phyloP scores from a whole-genome alignment of 2,888 invertebrate species.

The Gibbula magus region DNA sequence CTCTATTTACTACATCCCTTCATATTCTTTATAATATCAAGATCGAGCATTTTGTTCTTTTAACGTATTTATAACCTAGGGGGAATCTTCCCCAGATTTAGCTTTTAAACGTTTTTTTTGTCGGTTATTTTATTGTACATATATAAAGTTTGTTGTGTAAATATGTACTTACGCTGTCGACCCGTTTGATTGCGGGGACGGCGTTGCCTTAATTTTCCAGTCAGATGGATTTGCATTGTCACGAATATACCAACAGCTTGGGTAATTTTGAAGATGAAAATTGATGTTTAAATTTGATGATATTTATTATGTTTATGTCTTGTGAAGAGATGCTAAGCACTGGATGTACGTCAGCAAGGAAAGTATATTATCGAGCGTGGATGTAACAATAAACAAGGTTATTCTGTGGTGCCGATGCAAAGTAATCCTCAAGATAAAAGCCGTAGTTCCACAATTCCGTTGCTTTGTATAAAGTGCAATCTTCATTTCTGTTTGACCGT shows the following conservation, averaged over 20 bases:
- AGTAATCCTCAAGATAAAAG: too few relatives aligned
- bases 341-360: too few relatives aligned
- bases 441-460: too few relatives aligned
- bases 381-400: too few relatives aligned
- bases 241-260: not conserved
- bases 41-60: not conserved
- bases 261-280: not conserved
- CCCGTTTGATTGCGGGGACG: not conserved
- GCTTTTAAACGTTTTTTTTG: not conserved
- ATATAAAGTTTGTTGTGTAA: not conserved
- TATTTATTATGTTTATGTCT: too few relatives aligned
- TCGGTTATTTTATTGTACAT: constrained; percentile 7
- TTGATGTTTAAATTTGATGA: too few relatives aligned
- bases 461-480: not conserved
- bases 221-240: not conserved
- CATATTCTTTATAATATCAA: not conserved
- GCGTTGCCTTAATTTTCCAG: not conserved
- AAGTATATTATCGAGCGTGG: too few relatives aligned
- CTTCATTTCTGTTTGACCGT: not conserved
- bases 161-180: not conserved
- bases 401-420: too few relatives aligned
- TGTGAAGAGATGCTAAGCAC: too few relatives aligned
- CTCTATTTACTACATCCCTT: not conserved
- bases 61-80: not conserved
- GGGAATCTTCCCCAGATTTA: not conserved